Evolutionary conservation across 2,113 vertebrate genomes (phyloP), one percentile per base, ranked within the genome.

Genomic region (Hippotragus niger): DNA sequence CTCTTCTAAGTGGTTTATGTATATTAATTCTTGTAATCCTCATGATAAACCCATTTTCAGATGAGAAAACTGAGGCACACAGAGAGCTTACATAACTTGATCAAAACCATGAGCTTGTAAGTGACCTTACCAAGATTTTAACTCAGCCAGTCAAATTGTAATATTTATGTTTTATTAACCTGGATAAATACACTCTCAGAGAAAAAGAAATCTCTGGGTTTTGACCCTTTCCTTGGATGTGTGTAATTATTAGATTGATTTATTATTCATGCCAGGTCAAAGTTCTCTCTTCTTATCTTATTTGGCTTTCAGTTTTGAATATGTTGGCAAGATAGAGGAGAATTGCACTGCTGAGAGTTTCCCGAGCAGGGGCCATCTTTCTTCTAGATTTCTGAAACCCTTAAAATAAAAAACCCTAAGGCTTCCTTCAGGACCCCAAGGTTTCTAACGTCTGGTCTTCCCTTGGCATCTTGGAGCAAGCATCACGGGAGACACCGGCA

Each of bases 291-390:
- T 31, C 58, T 52, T 62, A n/a, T 36, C 45, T 50, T 71, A 40
- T 36, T 90, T 95, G 47, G 31, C 57, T 93, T 95, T 95, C 78
- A 8, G 29, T 94, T 92, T 94, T 80, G 45, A 97, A 58, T 23
- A 67, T 10, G 64, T 60, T 14, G 13, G 31, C 1, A 36, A 67
- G 47, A 31, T 14, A 6, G 33, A 83, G 64, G 43, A 83, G 62
- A 91, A 71, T 4, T 2, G 2, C 43, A 43, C 29, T 29, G 9
- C 29, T 3, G 21, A 78, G 25, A 31, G 19, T 12, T 17, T 45
- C 27, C 45, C 4, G 7, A 45, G 25, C 19, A 33, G 7, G 58
- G 36, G 19, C 3, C 15, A 0, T 94, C 67, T 92, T 53, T 88
- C n/a, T 85, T 36, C 17, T 21, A n/a, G 25, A 58, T 62, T 81